Conservation (phyloP, 30 jellyfish, hydroid and myxozoan species). For the Cassiopea andromeda region DNA sequence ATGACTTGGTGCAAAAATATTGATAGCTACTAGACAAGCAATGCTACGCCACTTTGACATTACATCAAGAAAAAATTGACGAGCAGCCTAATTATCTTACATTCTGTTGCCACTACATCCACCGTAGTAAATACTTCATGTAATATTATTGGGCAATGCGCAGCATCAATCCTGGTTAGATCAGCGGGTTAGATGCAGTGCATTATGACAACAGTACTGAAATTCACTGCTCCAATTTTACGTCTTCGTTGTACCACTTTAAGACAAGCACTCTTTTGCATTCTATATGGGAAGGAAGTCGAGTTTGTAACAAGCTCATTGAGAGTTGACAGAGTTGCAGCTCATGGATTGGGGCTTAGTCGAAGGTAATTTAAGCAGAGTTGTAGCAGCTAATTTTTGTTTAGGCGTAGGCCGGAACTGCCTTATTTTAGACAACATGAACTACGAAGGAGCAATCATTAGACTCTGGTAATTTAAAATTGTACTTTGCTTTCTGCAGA, state of each 20-base stretch:
- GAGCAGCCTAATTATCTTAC: neutral
- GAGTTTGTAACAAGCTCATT: conserved; percentile 73
- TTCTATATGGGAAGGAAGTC: conserved; percentile 44
- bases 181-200: neutral
- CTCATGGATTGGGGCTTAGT: conserved; percentile 85
- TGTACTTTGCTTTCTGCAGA: neutral
- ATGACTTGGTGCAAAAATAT: no score
- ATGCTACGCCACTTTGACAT: no score
- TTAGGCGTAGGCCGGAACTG: neutral
- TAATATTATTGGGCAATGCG: neutral
- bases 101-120: neutral
- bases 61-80: no score
- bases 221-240: neutral
- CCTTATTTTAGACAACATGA: neutral
- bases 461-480: no score
- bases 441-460: neutral
- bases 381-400: neutral
- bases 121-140: neutral
- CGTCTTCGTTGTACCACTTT: neutral
- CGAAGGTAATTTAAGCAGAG: conserved; percentile 62
- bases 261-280: neutral
- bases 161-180: neutral
- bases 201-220: neutral
- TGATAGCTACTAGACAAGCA: no score
- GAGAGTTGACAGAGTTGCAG: conserved; percentile 79